Evolutionary conservation across 2,888 invertebrate genomes (phyloP), one percentile per base, ranked within the genome.

Genomic region (Platerodrilus igneus): DNA sequence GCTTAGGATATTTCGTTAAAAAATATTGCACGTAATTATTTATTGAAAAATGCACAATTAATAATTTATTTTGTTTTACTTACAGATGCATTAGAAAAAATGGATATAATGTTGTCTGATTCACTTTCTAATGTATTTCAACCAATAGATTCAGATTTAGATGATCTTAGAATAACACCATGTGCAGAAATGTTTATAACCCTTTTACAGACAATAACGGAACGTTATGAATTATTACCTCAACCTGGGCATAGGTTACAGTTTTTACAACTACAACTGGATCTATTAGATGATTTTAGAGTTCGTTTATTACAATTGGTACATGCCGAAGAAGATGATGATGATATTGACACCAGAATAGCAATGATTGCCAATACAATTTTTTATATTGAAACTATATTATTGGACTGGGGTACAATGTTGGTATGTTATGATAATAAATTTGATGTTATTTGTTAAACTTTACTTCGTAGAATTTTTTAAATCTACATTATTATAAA

Each of bases 141-240:
- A 57, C 74, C 79, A 2, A 67, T 86, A 54, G 57, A 74, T 2
- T 55, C 59, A 2, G 76, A 81, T 9, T 74, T 73, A 1, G 78
- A 83, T 21, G 79, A 81, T 36, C 69, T 83, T 45, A 86, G 86
- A 74, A 83, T 92, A 9, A 92, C 93, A 0, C 83, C 87, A 50
- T 91, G 89, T 58, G 89, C 87, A 0, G 93, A 95, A 67, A 84
- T 83, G 60, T 91, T 95, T 64, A 76, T 94, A 43, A 80, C 88
- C 0, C 71, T 95, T 11, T 69, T 94, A 27, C 81, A 82, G 53
- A 89, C 92, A 0, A 89, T 94, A 34, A 89, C 89, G 47, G 90
- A 92, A 57, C 75, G 93, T 45, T 93, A 92, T 60, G 81, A 80
- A 52, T 72, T 80, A 32, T 67, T 93, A 23, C 88, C 90, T 1